Percentiles rank a stretch among this genome's conserved stretches.
phyloP scores from a whole-genome alignment of 2,797 vertebrate species.

The Zenarchopterus dispar region DNA sequence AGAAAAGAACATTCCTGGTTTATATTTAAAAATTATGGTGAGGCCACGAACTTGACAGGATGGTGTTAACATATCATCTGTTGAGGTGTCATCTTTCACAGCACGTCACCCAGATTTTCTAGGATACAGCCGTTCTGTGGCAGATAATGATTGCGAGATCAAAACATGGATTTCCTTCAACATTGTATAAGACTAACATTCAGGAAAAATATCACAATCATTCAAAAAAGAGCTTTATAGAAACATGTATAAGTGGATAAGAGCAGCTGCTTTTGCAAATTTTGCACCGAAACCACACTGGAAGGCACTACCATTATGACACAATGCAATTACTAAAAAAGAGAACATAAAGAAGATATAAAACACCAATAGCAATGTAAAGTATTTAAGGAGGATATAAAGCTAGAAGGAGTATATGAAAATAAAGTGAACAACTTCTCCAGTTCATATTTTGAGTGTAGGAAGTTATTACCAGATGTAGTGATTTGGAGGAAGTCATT shows the following conservation, averaged over 20 bases:
- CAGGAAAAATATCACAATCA: neutral
- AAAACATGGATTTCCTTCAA: neutral
- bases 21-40: constrained; percentile 44
- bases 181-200: neutral
- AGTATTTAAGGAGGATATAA: no score
- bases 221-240: neutral
- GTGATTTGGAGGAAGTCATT: no score
- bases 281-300: no score
- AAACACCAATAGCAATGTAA: no score
- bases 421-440: no score
- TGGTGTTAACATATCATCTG: constrained; percentile 14
- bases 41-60: constrained; percentile 11
- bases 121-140: neutral
- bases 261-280: no score
- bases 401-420: no score
- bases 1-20: neutral
- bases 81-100: constrained; percentile 45
- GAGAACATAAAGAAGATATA: no score
- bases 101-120: constrained; percentile 16
- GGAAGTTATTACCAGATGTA: no score
- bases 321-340: no score
- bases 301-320: no score
- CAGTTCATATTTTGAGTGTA: no score
- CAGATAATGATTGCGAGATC: neutral
- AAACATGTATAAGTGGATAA: neutral